Evolutionary conservation across 2,113 vertebrate species (phyloP).

Genomic region (Zapus hudsonius): DNA sequence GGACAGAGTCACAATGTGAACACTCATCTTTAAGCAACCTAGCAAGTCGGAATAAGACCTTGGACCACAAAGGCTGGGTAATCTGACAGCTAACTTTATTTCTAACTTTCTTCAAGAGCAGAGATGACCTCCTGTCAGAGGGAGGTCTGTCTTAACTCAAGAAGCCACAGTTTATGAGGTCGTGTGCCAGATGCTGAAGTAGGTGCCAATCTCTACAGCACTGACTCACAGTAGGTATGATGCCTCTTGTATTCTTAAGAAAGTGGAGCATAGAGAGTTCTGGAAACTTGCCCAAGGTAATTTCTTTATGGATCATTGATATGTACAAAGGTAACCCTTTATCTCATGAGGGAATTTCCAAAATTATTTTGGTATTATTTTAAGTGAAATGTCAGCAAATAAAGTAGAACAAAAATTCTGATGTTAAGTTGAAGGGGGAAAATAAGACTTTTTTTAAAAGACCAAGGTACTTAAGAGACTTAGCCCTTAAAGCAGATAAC

Average conservation of each 20-base stretch:
- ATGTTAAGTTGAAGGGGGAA: neutral
- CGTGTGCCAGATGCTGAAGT: neutral
- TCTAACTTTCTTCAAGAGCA: neutral
- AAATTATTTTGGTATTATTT: neutral
- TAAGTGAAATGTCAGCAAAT: neutral
- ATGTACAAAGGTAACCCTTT: neutral
- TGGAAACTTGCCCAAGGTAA: neutral
- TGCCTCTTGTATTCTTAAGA: neutral
- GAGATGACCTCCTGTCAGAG: neutral
- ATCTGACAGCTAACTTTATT: neutral
- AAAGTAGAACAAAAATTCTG: neutral
- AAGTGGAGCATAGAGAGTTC: neutral
- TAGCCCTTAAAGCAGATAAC: neutral
- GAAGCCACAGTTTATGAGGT: neutral
- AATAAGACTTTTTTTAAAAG: slow-evolving; percentile 42
- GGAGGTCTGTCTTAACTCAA: neutral
- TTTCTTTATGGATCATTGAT: neutral
- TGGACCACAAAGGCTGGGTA: neutral
- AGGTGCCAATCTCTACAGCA: neutral
- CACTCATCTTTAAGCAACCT: neutral
- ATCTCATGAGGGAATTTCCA: neutral
- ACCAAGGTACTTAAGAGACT: neutral
- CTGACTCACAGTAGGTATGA: neutral
- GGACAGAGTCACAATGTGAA: neutral
- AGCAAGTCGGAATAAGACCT: neutral